Base-by-base conservation (phyloP, 2,797 vertebrate genomes). In the Hemibagrus guttatus region DNA sequence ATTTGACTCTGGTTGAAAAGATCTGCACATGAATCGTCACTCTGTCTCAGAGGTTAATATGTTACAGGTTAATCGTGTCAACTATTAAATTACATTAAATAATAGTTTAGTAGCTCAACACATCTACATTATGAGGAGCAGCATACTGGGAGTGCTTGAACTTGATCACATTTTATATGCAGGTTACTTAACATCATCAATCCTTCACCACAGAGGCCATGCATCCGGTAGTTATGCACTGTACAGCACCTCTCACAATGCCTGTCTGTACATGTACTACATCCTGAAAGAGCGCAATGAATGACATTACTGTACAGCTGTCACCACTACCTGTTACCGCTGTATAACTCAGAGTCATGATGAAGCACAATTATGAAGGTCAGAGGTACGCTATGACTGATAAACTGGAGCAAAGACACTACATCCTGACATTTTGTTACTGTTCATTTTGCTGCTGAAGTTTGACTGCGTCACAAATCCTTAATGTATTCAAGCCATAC, bases 101-200 rank as follows among this genome's bases (percentile, higher is more conserved):
- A 75, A 80, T 80, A 56, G 26, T 58, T 79, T 78, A 23, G 58
- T 56, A 72, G 16, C 72, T 72, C 54, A 84, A 83, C 61, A 54
- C 39, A 79, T 6, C 9, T 69, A 86, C 66, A 78, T 72, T 81
- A 83, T 68, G 16, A 2, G 71, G 54, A 46, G 54, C 6, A 49
- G 74, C 49, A 54, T n/a, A 63, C 39, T 64, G 35, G 31, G 21
- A 59, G 54, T 54, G 14, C 31, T 79, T 39, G 17, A 35, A 79
- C 26, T 6, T 79, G 31, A 23, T 59, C 31, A 39, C n/a, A 79
- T 31, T 39, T 79, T 80, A 39, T 42, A 35, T 0, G 2, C 6
- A 61, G 83, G 66, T 74, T 84, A 66, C 42, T 84, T 80, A 68
- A 87, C 26, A 88, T 86, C 75, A 76, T 86, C 66, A 86, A 81